Percentiles rank a stretch among this genome's conserved stretches.
Evolutionary conservation across 2,797 vertebrate species (phyloP).

Genomic region (Coranthus polyacanthus): DNA sequence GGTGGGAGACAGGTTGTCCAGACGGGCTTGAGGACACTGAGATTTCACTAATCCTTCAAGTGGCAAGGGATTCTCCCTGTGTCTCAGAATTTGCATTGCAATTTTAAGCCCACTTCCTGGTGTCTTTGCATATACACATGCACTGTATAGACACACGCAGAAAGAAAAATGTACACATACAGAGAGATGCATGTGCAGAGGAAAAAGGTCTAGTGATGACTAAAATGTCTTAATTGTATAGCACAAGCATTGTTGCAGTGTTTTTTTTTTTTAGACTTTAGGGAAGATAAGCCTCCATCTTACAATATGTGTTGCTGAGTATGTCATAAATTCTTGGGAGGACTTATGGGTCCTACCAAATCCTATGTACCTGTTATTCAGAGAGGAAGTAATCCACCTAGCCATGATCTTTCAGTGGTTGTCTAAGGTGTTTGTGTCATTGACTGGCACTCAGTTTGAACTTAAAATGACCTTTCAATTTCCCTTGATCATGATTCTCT

Average conservation of each 20-base stretch:
- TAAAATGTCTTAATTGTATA: neutral
- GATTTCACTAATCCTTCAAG: constrained; percentile 15
- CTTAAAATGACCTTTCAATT: constrained; percentile 11
- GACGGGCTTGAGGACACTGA: no score
- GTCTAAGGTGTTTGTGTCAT: neutral
- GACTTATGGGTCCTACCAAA: neutral
- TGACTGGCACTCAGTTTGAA: constrained; percentile 10
- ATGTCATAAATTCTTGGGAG: neutral
- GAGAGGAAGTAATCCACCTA: neutral
- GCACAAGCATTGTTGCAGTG: neutral
- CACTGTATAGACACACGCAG: neutral
- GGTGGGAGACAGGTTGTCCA: constrained; percentile 27
- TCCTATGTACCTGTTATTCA: constrained; percentile 10
- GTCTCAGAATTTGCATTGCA: constrained; percentile 23
- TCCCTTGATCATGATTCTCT: constrained; percentile 3
- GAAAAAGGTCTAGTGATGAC: no score
- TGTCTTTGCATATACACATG: constrained; percentile 17
- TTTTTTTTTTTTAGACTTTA: neutral
- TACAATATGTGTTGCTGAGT: neutral
- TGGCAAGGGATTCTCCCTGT: constrained; percentile 21
- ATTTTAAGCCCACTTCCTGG: constrained; percentile 37
- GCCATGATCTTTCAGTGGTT: neutral
- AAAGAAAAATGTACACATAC: neutral
- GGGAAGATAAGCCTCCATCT: neutral
- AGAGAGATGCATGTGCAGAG: no score